A percentile compares a stretch with the other conserved stretches of the same genome.
These are phyloP conservation scores for Ahaetulla prasina DNA, from an alignment of 2,113 vertebrate species.

Conservation along the genomic window DNA sequence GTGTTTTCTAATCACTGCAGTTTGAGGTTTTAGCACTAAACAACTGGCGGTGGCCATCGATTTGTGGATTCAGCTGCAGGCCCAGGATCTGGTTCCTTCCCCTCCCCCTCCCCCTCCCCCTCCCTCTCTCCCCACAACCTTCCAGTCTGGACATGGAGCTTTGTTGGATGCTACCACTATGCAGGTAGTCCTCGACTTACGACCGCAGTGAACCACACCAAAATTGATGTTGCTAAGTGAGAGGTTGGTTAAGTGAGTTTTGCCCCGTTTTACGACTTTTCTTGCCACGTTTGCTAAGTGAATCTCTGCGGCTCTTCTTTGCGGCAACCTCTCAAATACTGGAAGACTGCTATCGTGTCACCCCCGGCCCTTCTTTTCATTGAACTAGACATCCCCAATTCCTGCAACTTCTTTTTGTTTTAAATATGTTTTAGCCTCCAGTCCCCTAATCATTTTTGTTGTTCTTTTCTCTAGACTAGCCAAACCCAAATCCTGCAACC, in stretches of 20 bases:
- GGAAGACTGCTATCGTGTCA: no score
- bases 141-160: slow-evolving; percentile 58
- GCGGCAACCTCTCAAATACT: no score
- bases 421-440: no score
- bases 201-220: background rate
- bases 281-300: background rate
- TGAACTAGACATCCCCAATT: no score
- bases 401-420: no score
- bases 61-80: slow-evolving; percentile 77
- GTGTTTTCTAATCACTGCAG: slow-evolving; percentile 99
- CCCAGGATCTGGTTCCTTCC: slow-evolving; percentile 40
- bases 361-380: no score
- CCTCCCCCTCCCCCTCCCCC: background rate
- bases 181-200: background rate
- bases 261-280: background rate
- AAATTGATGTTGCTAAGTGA: background rate
- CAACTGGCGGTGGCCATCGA: slow-evolving; percentile 92
- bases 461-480: no score
- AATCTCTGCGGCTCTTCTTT: background rate
- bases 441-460: no score
- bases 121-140: no score
- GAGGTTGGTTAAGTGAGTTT: background rate
- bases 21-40: slow-evolving; percentile 97
- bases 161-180: slow-evolving; percentile 29
- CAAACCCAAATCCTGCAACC: no score